Conservation (phyloP, 37 sponge, comb jelly and placozoan species). For the Chondrosia reniformis region DNA sequence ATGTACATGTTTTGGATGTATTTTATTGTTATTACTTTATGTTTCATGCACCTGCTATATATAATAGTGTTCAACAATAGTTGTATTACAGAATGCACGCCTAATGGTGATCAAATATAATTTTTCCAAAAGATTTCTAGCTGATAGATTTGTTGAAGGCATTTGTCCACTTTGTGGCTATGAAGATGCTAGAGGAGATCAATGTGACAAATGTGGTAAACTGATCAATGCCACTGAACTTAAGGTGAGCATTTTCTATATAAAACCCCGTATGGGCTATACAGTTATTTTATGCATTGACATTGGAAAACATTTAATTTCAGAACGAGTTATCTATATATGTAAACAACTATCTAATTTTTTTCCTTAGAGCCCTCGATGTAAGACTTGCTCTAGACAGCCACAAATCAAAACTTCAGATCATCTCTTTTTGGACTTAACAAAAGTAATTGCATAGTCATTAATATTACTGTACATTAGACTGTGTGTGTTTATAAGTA, state of each 20-base stretch:
- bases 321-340: no score
- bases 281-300: no score
- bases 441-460: slow-evolving; percentile 15
- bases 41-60: no score
- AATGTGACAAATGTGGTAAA: slow-evolving; percentile 82
- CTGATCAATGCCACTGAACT: slow-evolving; percentile 82
- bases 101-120: background rate
- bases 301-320: no score
- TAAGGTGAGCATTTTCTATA: slow-evolving; percentile 12
- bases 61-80: no score
- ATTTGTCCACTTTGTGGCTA: slow-evolving; percentile 70
- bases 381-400: slow-evolving; percentile 58
- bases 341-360: no score
- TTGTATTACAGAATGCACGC: no score
- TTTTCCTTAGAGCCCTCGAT: slow-evolving; percentile 35
- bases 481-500: background rate
- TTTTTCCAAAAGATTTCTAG: slow-evolving; percentile 49
- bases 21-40: background rate
- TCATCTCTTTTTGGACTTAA: slow-evolving; percentile 73
- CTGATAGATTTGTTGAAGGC: slow-evolving; percentile 87
- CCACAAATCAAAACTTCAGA: slow-evolving; percentile 57
- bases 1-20: background rate
- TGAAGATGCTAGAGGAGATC: slow-evolving; percentile 82
- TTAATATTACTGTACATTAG: background rate
- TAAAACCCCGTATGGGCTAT: no score